Conservation (phyloP, 2,113 vertebrate genomes). For the Arvicanthis niloticus region DNA sequence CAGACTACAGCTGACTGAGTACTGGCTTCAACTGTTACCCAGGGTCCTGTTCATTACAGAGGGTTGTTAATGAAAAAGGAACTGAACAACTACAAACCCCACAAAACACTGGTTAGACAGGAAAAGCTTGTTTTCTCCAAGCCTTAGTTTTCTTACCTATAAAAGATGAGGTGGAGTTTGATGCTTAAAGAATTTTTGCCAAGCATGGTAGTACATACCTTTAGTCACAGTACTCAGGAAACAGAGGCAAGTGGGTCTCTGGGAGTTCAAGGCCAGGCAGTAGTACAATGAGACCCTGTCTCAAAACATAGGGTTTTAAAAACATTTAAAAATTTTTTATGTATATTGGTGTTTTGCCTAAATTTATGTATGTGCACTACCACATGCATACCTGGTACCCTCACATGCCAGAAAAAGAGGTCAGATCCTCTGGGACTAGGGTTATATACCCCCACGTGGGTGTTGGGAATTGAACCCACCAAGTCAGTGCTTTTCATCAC, state of each 20-base stretch:
- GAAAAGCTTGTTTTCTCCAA: not conserved
- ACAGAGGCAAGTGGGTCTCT: not conserved
- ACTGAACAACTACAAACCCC: not conserved
- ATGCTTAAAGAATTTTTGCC: not conserved
- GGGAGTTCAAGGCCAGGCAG: not conserved
- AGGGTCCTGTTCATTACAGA: not conserved
- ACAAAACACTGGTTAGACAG: not conserved
- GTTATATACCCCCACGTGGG: not conserved
- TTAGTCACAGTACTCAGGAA: not conserved
- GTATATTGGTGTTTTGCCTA: not conserved
- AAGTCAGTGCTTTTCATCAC: not conserved
- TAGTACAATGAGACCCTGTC: not conserved
- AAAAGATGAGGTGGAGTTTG: not conserved
- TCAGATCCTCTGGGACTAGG: not conserved
- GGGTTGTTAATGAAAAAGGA: not conserved
- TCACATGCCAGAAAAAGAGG: not conserved
- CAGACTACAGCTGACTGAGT: rapidly evolving
- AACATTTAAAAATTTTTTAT: not conserved
- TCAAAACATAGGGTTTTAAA: not conserved
- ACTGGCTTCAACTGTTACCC: not conserved
- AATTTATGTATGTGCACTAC: not conserved
- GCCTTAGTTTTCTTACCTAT: not conserved
- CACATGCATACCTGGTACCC: not conserved
- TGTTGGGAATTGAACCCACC: not conserved
- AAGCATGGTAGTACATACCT: not conserved